phyloP scores from a whole-genome alignment of 2,888 invertebrate species.

The Synanthedon formicaeformis region DNA sequence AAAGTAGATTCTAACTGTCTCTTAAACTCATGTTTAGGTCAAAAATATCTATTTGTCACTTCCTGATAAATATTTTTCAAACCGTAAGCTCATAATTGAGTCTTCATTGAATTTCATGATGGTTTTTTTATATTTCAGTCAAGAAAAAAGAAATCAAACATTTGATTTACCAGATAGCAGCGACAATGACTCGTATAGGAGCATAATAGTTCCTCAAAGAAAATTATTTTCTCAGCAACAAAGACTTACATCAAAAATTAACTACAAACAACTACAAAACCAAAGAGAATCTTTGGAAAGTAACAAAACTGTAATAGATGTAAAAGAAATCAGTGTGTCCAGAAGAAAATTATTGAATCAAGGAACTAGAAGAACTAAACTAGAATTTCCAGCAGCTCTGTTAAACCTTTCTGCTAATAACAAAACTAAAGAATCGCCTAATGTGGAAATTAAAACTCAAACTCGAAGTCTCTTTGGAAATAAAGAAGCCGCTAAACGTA shows the following conservation, averaged over 20 bases:
- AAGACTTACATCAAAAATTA: constrained; percentile 18
- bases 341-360: constrained; percentile 1
- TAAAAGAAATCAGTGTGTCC: constrained; percentile 23
- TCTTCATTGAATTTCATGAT: no score
- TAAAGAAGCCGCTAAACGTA: constrained; percentile 30
- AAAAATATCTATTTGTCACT: no score
- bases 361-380: constrained; percentile 12
- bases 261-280: constrained; percentile 27
- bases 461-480: constrained; percentile 41
- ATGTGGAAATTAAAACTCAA: constrained; percentile 22
- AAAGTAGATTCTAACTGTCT: no score
- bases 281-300: constrained; percentile 32
- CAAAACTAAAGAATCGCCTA: constrained; percentile 28
- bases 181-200: constrained; percentile 48
- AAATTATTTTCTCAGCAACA: constrained; percentile 46
- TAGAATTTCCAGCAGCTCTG: constrained; percentile 38
- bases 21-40: no score
- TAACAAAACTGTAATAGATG: constrained; percentile 26
- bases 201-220: constrained; percentile 49
- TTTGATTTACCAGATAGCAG: constrained; percentile 50
- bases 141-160: constrained; percentile 36
- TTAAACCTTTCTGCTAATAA: constrained; percentile 38
- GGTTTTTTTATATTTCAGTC: constrained; percentile 16
- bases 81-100: no score
- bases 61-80: no score